phyloP scores from a whole-genome alignment of 92 coral and sea anemone species.

The Hydrozoanthus gracilis region DNA sequence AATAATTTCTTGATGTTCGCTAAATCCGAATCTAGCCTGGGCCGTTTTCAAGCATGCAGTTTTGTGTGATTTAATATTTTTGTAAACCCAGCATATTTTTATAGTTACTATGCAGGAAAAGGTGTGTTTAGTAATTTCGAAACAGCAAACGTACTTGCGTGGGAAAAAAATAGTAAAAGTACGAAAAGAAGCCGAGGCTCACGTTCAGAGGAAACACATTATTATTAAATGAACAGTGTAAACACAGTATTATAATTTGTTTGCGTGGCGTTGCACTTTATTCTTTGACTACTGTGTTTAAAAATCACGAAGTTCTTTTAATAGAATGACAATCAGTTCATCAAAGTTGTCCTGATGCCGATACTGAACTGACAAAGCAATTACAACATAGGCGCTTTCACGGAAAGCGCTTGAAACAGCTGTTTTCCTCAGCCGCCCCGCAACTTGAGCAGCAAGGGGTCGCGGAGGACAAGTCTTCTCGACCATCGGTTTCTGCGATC shows the following conservation, averaged over 20 bases:
- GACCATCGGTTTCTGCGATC: conserved; percentile 29
- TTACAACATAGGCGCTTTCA: not conserved
- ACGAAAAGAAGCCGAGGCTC: not conserved
- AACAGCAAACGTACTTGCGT: not conserved
- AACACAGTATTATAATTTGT: not conserved
- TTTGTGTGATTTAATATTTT: not conserved
- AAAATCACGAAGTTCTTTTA: too few species aligned
- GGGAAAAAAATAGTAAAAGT: not conserved
- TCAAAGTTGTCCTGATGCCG: not conserved
- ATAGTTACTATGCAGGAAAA: conserved; percentile 22
- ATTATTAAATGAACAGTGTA: conserved; percentile 2
- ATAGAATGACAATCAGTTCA: too few species aligned
- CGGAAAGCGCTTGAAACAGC: too few species aligned
- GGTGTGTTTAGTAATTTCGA: conserved; percentile 14
- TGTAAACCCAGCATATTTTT: conserved; percentile 11
- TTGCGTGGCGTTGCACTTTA: too few species aligned
- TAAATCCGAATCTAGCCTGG: conserved; percentile 26
- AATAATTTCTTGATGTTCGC: conserved; percentile 44
- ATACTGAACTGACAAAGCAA: conserved; percentile 15
- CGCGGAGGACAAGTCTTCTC: not conserved
- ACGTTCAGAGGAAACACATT: not conserved
- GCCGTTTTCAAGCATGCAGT: conserved; percentile 31
- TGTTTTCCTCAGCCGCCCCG: conserved; percentile 20
- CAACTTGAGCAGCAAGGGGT: not conserved
- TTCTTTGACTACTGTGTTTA: too few species aligned